Evolutionary conservation across 2,113 vertebrate species (phyloP), one percentile per base, ranked within the genome.

Genomic region (Barbus barbus): DNA sequence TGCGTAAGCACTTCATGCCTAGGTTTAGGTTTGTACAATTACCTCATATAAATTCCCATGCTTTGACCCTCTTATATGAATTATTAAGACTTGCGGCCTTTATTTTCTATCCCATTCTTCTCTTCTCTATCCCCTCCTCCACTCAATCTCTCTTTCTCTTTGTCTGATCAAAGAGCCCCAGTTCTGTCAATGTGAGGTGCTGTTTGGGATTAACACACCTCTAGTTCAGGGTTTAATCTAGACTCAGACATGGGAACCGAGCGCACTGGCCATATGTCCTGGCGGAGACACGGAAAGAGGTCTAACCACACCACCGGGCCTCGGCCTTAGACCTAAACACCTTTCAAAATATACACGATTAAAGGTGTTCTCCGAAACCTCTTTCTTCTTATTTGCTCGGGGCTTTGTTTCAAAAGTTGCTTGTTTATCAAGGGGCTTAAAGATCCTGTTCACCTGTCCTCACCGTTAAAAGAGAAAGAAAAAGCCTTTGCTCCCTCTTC

Each of bases 181-280:
- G 69, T 63, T 36, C 86, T 88, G 86, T 90, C 91, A 89, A 78
- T 44, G 79, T 82, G n/a, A 85, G 88, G 86, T 91, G 89, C 88
- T 86, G 91, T 90, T 86, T 83, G 87, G 90, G 92, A 94, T 94
- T 93, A 94, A 91, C 92, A 93, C 93, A 93, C 93, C 91, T 94
- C 87, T 56, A 87, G 93, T 93, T 94, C 93, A 93, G 91, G 89
- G 92, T 91, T 92, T 92, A 93, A 93, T 90, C 91, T 90, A 84
- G 78, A 60, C 83, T 82, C 48, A 91, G 92, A 92, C 92, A 90
- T 92, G 90, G 90, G 93, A 93, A 92, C 91, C 69, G 78, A 86
- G 83, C 69, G 51, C 84, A 26, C 63, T 28, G 74, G 72, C 82
- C 84, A 36, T 18, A 73, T 84, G 85, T 75, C 75, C 53, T 26